Evolutionary conservation across 2,113 vertebrate species (phyloP), one percentile per base, ranked within the genome.

Genomic region (Tetraodon nigroviridis): DNA sequence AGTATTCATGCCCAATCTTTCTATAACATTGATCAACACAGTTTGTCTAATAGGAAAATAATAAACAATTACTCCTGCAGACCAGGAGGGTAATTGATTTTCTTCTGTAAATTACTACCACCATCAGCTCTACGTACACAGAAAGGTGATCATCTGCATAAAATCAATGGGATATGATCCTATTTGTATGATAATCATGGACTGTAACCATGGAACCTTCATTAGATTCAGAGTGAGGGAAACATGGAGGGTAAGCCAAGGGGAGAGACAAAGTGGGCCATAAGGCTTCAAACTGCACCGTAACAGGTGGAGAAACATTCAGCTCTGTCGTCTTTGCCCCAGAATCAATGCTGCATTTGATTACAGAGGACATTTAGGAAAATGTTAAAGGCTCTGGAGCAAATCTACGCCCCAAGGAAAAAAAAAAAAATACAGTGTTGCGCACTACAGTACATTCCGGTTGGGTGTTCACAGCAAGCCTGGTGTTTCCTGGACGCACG

Each of bases 41-140:
- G 92, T 98, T 95, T 95, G 93, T 92, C 92, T 97, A 96, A 98
- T 95, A 97, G 92, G 92, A 97, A 98, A 98, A 96, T 97, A 98
- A 98, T 97, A 99, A 98, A 97, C 94, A 98, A 99, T 99, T 98
- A 97, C 94, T 92, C 91, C 84, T 84, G 89, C 90, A 93, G 91
- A 92, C 84, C 87, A 89, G 89, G 84, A 93, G 92, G 92, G 93
- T 94, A 94, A 96, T 99, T 93, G 93, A 93, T 94, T 97, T 97
- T 97, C 89, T 96, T 95, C 93, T 96, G 94, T 87, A 95, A 92
- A 95, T 93, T 92, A 92, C 92, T 92, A 92, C 91, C 92, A 90
- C 84, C 83, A 91, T 90, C 89, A 96, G 92, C 91, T 92, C 93
- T 91, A 91, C 91, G 88, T 91, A 93, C 92, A 94, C 91, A 94